Conservation (phyloP, 2,113 vertebrate genomes). For the Tragelaphus buxtoni region DNA sequence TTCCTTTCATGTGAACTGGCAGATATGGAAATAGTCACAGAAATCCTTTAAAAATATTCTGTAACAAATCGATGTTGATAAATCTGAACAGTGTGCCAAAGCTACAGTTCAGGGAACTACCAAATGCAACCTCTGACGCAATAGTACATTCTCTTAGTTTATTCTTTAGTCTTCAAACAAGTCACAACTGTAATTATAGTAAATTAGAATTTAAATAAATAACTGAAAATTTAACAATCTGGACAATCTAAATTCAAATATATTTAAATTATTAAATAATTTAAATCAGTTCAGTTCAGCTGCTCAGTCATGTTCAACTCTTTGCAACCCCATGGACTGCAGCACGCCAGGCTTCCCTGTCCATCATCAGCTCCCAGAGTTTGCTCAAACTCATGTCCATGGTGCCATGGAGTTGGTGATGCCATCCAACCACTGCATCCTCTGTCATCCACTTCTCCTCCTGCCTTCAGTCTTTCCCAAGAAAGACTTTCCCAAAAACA, state of each 20-base stretch:
- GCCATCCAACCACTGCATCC: neutral
- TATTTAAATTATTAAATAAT: neutral
- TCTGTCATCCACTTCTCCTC: neutral
- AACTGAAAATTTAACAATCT: neutral
- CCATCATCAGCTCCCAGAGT: neutral
- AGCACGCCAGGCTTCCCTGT: neutral
- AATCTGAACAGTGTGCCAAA: neutral
- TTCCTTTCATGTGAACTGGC: neutral
- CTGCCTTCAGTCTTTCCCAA: neutral
- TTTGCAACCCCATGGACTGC: neutral
- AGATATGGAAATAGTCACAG: neutral
- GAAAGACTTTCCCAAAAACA: neutral
- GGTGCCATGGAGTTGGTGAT: neutral
- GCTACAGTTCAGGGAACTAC: neutral
- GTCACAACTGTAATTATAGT: neutral
- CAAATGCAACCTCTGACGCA: neutral
- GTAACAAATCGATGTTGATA: neutral
- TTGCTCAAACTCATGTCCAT: neutral
- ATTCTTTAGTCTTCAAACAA: neutral
- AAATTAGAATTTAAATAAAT: neutral
- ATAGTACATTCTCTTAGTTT: neutral
- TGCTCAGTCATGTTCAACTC: neutral
- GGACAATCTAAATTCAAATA: neutral
- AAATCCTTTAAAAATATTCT: neutral
- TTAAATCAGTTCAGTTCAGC: neutral